These are phyloP conservation scores for Prosopocoilus inquinatus DNA, from an alignment of 2,888 invertebrate species.

Conservation along the genomic window DNA sequence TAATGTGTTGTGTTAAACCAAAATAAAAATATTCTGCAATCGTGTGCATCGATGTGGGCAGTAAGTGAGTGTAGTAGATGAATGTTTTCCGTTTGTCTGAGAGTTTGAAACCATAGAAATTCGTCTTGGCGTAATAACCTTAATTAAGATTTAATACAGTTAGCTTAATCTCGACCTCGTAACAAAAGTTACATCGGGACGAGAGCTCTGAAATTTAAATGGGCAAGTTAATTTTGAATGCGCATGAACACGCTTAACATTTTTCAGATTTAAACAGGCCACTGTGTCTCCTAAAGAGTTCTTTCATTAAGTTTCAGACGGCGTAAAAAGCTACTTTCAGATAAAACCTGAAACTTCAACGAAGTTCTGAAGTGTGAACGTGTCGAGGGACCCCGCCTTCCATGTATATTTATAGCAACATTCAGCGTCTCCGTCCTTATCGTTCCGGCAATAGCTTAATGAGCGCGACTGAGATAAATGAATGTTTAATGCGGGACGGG, in stretches of 20 bases:
- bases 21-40: too few species aligned
- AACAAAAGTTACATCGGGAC: constrained; percentile 15
- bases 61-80: too few species aligned
- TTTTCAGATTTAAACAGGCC: constrained; percentile 36
- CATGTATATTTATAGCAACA: constrained; percentile 16
- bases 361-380: constrained; percentile 40
- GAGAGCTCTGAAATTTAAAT: constrained; percentile 24
- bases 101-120: too few species aligned
- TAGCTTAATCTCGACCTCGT: not conserved
- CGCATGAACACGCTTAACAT: constrained; percentile 34
- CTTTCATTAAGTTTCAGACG: constrained; percentile 44
- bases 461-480: constrained; percentile 10
- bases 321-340: constrained; percentile 37
- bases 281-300: constrained; percentile 34
- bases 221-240: constrained; percentile 30
- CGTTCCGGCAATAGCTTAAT: constrained; percentile 12
- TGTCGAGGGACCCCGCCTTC: constrained; percentile 31
- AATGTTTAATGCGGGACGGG: constrained; percentile 1
- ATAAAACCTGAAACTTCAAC: constrained; percentile 37
- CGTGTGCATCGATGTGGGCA: too few species aligned
- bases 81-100: too few species aligned
- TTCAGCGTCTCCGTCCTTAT: constrained; percentile 10
- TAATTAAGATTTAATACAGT: too few species aligned
- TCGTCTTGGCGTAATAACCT: too few species aligned
- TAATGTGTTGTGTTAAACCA: too few species aligned